Percentiles rank a stretch among this genome's conserved stretches.
Conservation (phyloP, 2,797 vertebrate species). For the Lithobates pipiens region DNA sequence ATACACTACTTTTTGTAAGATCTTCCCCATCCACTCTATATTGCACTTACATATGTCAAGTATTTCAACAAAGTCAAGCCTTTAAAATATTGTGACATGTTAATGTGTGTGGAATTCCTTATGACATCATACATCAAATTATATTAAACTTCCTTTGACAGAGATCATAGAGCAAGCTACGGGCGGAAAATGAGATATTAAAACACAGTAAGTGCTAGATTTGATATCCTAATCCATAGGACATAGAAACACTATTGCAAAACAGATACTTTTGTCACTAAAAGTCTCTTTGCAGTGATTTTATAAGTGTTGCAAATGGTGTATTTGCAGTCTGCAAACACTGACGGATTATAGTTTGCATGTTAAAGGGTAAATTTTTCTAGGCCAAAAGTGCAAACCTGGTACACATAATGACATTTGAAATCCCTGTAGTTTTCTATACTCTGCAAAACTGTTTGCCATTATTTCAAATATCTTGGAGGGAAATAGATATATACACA, state of each 20-base stretch:
- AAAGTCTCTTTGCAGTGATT: too few relatives aligned
- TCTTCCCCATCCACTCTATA: background rate
- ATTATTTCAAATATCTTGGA: too few relatives aligned
- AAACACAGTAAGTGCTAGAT: background rate
- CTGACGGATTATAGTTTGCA: background rate
- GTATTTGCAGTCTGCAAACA: background rate
- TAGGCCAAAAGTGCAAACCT: conserved; percentile 15
- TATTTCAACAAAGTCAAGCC: background rate
- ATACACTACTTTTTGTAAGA: background rate
- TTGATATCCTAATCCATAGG: background rate
- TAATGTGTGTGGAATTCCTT: conserved; percentile 3
- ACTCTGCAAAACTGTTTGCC: background rate
- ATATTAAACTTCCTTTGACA: background rate
- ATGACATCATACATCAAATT: background rate
- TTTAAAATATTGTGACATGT: conserved; percentile 12
- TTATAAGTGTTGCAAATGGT: too few relatives aligned
- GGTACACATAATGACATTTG: background rate
- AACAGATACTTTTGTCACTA: too few relatives aligned
- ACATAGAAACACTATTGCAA: background rate
- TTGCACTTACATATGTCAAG: background rate
- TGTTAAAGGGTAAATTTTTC: background rate
- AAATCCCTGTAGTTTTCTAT: background rate
- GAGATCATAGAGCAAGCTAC: background rate
- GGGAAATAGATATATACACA: too few relatives aligned
- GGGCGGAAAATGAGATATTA: background rate